Percentiles rank a stretch among this genome's conserved stretches.
phyloP scores from a whole-genome alignment of 2,797 vertebrate species.

The Brotula barbata region DNA sequence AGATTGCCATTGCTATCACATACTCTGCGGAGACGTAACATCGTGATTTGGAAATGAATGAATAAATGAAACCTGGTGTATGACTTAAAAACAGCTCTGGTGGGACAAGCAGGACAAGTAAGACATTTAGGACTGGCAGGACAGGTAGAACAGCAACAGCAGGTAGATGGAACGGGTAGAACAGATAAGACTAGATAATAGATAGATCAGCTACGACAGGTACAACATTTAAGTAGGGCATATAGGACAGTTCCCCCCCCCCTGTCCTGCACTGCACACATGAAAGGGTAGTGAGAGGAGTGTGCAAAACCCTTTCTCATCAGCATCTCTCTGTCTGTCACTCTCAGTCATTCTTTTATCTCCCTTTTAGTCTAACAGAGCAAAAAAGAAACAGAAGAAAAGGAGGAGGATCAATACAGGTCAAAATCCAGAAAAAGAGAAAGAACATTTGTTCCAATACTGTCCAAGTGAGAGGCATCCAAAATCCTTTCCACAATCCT shows the following conservation, averaged over 20 bases:
- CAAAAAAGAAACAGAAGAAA: neutral
- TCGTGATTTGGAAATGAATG: no score
- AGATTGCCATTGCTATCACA: no score
- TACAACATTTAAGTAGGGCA: no score
- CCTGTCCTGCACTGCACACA: slow-evolving; percentile 33
- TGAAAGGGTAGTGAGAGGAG: slow-evolving; percentile 33
- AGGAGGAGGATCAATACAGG: neutral
- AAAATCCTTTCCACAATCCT: slow-evolving; percentile 66
- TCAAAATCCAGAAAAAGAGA: neutral
- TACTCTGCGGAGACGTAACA: no score
- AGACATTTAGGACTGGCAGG: no score
- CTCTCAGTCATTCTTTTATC: neutral
- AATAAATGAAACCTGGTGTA: no score
- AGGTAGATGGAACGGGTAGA: no score
- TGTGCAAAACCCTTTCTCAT: slow-evolving; percentile 25
- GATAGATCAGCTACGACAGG: no score
- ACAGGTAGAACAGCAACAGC: no score
- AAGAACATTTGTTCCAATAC: slow-evolving; percentile 39
- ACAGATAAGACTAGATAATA: no score
- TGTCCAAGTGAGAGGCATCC: slow-evolving; percentile 56
- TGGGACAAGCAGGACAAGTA: no score
- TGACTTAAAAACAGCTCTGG: no score
- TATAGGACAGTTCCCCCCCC: slow-evolving; percentile 11
- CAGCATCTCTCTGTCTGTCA: slow-evolving; percentile 2
- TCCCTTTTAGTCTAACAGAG: neutral